Evolutionary conservation across 2,888 invertebrate species (phyloP).

Genomic region (Acronicta aceris): DNA sequence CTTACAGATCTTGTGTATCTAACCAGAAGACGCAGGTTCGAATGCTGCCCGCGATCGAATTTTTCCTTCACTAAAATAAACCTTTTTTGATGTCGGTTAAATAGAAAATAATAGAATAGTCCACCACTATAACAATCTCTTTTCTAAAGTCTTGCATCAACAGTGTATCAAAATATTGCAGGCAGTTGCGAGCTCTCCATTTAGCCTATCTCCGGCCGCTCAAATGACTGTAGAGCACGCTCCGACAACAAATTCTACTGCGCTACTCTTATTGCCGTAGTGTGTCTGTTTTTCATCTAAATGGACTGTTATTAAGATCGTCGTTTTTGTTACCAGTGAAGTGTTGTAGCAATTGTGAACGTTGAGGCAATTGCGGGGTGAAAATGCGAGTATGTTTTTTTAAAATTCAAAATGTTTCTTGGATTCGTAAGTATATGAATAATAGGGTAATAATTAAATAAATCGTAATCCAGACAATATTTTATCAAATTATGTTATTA

Average conservation of each 20-base stretch:
- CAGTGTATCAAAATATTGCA: neutral
- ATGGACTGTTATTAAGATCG: constrained; percentile 21
- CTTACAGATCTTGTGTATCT: no score
- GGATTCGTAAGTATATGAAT: no score
- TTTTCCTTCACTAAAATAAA: no score
- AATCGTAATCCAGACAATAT: no score
- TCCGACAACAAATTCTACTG: constrained; percentile 15
- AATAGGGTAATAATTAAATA: no score
- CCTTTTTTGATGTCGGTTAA: no score
- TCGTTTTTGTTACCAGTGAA: constrained; percentile 6
- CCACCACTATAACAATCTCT: neutral
- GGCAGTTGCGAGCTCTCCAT: constrained; percentile 15
- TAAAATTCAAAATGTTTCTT: no score
- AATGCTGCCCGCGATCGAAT: no score
- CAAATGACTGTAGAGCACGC: constrained; percentile 34
- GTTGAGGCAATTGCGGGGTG: neutral
- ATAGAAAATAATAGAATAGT: no score
- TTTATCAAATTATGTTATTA: no score
- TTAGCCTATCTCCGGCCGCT: constrained; percentile 13
- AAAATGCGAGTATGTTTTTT: no score
- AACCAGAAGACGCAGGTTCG: no score
- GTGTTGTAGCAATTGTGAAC: constrained; percentile 1
- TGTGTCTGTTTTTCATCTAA: constrained; percentile 29
- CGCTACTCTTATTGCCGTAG: constrained; percentile 27
- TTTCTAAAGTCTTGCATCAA: neutral